Base-by-base conservation (phyloP, 1,140 invertebrate species). In the Drosophila ironensis region DNA sequence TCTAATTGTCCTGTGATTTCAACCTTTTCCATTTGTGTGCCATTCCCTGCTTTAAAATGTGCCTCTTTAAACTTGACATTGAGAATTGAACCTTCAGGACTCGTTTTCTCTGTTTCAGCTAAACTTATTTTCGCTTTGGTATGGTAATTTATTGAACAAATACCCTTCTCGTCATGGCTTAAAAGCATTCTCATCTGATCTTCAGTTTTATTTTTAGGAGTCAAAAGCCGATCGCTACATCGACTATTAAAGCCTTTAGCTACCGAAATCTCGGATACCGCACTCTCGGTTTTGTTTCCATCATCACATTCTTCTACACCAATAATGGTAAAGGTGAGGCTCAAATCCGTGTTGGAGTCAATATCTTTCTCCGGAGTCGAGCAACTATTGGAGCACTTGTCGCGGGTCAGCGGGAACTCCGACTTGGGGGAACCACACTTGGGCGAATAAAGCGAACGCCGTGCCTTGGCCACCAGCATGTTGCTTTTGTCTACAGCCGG, bases 401-500 rank as follows among this genome's bases (percentile, higher is more conserved):
- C 38, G 7, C 42, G 27, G 2, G 28, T 20, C 5, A n/a, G 7
- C 1, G 46, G 19, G 12, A 25, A 40, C 1, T 38, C 14, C 11
- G 35, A 16, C 22, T 45, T 37, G 5, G 67, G 63, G 5, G 72
- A 74, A 3, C 30, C 30, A 1, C 30, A 14, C 11, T 67, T 67
- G 1, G 74, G 74, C 0, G 70, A 61, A 44, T 68, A 71, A 0
- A 88, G 60, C 5, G 87, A 70, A 5, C 87, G 72, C 0, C 87
- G 60, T 9, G 87, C 87, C 24, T 78, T 86, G 9, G 69, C 56
- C 12, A 78, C 73, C 4, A 86, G 38, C 19, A 67, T 74, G 33
- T 64, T 80, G 37, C 74, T 60, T 28, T 47, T 20, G n/a, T 53
- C 64, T 1, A 61, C 33, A 8, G 9, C 9, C 3, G 80, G 56